Evolutionary conservation across 2,888 invertebrate species (phyloP).

Genomic region (Ornithoptera priamus): DNA sequence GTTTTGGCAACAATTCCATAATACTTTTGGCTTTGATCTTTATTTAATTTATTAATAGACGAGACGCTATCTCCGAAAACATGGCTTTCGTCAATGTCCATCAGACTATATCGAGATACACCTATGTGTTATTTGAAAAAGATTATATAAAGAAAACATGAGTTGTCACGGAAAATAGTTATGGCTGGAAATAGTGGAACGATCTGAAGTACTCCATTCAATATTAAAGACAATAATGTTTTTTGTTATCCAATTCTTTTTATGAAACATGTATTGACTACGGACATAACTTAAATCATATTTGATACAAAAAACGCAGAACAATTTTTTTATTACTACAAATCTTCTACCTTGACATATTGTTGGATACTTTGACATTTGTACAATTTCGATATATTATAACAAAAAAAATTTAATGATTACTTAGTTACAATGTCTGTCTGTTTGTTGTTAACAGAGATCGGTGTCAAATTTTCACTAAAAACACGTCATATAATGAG

Average conservation of each 20-base stretch:
- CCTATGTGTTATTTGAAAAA: background rate
- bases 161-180: background rate
- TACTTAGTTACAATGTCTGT: background rate
- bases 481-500: slow-evolving; percentile 14
- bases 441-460: background rate
- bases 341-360: background rate
- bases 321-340: background rate
- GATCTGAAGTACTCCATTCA: background rate
- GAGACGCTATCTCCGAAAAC: background rate
- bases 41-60: background rate
- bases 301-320: background rate
- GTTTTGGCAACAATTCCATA: too few species aligned
- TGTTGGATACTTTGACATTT: background rate
- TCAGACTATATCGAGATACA: background rate
- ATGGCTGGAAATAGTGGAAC: background rate
- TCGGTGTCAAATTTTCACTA: slow-evolving; percentile 24
- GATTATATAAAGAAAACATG: background rate
- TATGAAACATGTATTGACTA: background rate
- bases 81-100: background rate
- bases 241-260: background rate
- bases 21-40: too few species aligned
- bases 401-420: background rate
- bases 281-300: background rate
- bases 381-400: background rate
- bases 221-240: background rate